These are phyloP conservation scores for Abramis brama DNA, from an alignment of 2,113 vertebrate species.

Conservation along the genomic window DNA sequence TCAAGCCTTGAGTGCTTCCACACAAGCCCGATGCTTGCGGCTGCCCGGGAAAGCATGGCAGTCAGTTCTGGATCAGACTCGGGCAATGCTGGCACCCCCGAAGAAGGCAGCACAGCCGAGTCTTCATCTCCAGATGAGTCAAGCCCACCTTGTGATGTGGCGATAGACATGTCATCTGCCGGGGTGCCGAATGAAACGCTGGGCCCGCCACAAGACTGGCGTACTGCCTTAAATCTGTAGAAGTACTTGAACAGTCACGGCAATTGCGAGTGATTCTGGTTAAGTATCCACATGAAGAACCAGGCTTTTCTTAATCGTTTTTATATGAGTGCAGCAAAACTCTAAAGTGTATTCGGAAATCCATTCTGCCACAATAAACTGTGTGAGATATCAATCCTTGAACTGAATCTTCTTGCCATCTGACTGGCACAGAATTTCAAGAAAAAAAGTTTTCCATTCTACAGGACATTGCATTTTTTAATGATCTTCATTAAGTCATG, in stretches of 20 bases:
- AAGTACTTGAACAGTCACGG: not conserved
- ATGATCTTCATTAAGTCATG: constrained; percentile 11
- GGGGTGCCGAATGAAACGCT: too few relatives aligned
- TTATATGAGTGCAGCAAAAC: not conserved
- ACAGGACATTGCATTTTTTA: constrained; percentile 1
- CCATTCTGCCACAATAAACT: not conserved
- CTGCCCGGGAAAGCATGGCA: too few relatives aligned
- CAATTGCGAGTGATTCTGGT: not conserved
- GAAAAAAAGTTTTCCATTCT: not conserved
- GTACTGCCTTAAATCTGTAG: not conserved
- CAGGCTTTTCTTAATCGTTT: not conserved
- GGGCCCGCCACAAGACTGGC: too few relatives aligned
- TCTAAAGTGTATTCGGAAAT: not conserved
- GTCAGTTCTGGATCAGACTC: too few relatives aligned
- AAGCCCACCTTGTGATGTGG: too few relatives aligned
- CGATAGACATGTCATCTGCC: too few relatives aligned
- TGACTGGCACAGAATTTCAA: not conserved
- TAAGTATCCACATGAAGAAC: constrained; percentile 1
- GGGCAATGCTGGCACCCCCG: too few relatives aligned
- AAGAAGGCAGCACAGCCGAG: too few relatives aligned
- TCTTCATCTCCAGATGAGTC: too few relatives aligned
- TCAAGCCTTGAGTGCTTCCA: too few relatives aligned
- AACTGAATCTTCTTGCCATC: constrained; percentile 3
- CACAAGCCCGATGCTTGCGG: too few relatives aligned
- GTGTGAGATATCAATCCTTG: not conserved